A percentile compares a stretch with the other conserved stretches of the same genome.
Evolutionary conservation across 2,888 invertebrate genomes (phyloP).

Genomic region (Slavum lentiscoides): DNA sequence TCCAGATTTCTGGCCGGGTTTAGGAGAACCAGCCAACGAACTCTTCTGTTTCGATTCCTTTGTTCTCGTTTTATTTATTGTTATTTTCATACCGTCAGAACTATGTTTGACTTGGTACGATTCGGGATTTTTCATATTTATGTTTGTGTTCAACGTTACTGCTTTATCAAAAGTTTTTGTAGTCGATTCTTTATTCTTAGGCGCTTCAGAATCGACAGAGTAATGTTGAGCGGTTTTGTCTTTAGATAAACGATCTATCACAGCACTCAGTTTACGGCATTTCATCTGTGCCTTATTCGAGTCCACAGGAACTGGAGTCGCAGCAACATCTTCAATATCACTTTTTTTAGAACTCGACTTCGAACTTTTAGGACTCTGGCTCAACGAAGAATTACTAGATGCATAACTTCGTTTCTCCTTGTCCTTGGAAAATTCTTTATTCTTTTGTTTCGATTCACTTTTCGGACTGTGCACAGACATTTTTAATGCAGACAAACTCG

Average conservation of each 20-base stretch:
- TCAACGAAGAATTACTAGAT: slow-evolving; percentile 61
- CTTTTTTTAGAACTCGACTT: slow-evolving; percentile 62
- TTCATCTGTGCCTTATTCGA: slow-evolving; percentile 53
- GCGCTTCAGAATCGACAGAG: slow-evolving; percentile 61
- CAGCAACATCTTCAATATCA: slow-evolving; percentile 45
- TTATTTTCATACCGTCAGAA: slow-evolving; percentile 86
- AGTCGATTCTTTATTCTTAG: slow-evolving; percentile 56
- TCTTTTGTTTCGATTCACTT: slow-evolving; percentile 61
- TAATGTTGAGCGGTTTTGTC: slow-evolving; percentile 66
- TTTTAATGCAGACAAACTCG: slow-evolving; percentile 85
- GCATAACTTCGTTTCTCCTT: slow-evolving; percentile 61
- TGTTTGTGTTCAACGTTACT: slow-evolving; percentile 59
- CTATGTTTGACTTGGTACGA: slow-evolving; percentile 90
- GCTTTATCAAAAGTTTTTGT: slow-evolving; percentile 58
- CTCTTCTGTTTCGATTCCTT: slow-evolving; percentile 68
- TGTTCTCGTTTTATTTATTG: slow-evolving; percentile 83
- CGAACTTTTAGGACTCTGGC: slow-evolving; percentile 71
- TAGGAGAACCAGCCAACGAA: slow-evolving; percentile 50
- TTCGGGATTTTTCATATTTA: slow-evolving; percentile 68
- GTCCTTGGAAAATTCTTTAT: slow-evolving; percentile 63
- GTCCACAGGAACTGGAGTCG: slow-evolving; percentile 13
- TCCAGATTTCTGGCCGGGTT: slow-evolving; percentile 52
- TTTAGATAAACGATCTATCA: slow-evolving; percentile 75
- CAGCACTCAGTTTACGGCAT: slow-evolving; percentile 71
- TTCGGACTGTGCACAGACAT: slow-evolving; percentile 75